These are phyloP conservation scores for Orientallactaga bullata DNA, from an alignment of 2,113 vertebrate species.

Conservation along the genomic window DNA sequence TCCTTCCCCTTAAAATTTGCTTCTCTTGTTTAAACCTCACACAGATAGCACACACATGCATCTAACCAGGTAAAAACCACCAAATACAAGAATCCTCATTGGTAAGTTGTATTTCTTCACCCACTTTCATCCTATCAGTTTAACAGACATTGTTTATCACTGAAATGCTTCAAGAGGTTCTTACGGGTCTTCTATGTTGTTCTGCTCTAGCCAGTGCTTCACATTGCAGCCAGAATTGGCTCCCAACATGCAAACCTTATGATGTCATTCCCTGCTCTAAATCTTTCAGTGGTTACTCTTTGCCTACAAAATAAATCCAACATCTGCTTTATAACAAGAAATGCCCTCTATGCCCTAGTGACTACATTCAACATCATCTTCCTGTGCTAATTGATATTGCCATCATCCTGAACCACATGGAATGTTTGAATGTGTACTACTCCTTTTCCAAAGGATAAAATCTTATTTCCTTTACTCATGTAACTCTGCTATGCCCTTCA, in stretches of 20 bases:
- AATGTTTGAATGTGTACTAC: background rate
- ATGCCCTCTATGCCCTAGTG: slow-evolving; percentile 7
- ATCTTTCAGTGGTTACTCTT: slow-evolving; percentile 50
- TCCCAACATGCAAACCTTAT: slow-evolving; percentile 67
- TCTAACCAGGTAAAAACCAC: background rate
- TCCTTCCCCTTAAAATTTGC: background rate
- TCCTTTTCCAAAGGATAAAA: background rate
- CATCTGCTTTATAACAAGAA: slow-evolving; percentile 12
- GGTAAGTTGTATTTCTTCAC: background rate
- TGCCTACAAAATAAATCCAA: slow-evolving; percentile 50
- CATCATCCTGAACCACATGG: background rate
- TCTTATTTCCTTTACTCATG: background rate
- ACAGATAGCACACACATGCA: background rate
- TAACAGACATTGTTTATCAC: slow-evolving; percentile 27
- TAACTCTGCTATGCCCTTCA: slow-evolving; percentile 12
- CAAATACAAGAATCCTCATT: background rate
- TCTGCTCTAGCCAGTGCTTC: slow-evolving; percentile 25
- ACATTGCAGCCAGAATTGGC: background rate
- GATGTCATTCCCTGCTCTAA: slow-evolving; percentile 29
- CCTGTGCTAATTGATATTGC: background rate
- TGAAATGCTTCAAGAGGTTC: slow-evolving; percentile 17
- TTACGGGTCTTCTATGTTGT: background rate
- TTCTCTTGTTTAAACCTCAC: slow-evolving; percentile 8
- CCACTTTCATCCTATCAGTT: background rate
- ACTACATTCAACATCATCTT: background rate